Evolutionary conservation across 2,797 vertebrate species (phyloP), one percentile per base, ranked within the genome.

Genomic region (Phoxinus dragarum): DNA sequence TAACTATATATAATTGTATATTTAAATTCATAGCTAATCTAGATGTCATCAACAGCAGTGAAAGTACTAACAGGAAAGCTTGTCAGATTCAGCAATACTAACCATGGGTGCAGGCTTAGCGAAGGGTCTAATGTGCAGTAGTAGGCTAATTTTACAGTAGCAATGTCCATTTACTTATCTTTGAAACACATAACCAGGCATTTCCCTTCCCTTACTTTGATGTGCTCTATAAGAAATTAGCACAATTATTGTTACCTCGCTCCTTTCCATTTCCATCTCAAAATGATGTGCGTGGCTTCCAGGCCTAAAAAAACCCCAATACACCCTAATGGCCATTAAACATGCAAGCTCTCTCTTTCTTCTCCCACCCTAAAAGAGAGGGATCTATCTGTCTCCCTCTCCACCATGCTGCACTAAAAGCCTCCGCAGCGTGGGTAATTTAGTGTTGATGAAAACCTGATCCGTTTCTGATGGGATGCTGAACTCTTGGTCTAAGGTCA

Each of bases 331-430:
- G 38, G 36, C 7, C 64, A 71, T 84, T 84, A 82, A 49, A 81
- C 31, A 88, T 74, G 44, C n/a, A 40, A 68, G 49, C 49, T 76
- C 34, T 27, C 47, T 71, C 59, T 72, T 69, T 76, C 36, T 77
- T 86, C 73, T 67, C 40, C 61, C 40, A 38, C n/a, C n/a, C 69
- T 67, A 54, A 78, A 68, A 80, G 68, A 44, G 31, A 16, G 19
- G 8, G 38, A 72, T 68, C 38, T 73, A 9, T 86, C 69, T 27
- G n/a, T 82, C 31, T 86, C 21, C 40, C 52, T 71, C n/a, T 79
- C 79, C 31, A 36, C 40, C 54, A 86, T 31, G 27, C 74, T 71
- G 31, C 74, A 76, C 82, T 88, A 85, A 87, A 87, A 88, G 82
- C 82, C 47, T 82, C 72, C n/a, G 17, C 49, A 75, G 19, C 8